Base-by-base conservation (phyloP, 2,113 vertebrate genomes). In the Carassius gibelio region DNA sequence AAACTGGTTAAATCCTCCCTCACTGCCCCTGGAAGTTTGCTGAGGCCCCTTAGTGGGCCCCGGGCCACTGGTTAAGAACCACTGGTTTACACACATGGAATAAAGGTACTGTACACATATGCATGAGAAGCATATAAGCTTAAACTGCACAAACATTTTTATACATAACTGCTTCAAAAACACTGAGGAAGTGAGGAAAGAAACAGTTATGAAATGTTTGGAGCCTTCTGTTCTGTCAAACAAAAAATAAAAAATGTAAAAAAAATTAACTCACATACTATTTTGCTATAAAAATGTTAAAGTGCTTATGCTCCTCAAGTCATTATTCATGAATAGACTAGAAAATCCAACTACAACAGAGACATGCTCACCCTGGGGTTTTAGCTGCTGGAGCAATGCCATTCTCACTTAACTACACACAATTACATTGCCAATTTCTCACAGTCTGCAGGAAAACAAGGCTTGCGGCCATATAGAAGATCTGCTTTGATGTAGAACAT, bases 281-380 rank as follows among this genome's bases (percentile, higher is more conserved):
- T 59, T 82, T 82, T 57, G 66, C 81, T 57, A 55, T 82, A 57
- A 82, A 82, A 42, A 55, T 52, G 57, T 64, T 77, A 55, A 79
- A 80, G 84, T 57, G 50, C 64, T 71, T 69, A 57, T 71, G 8
- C 84, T 59, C 68, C 64, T 85, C 84, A 71, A 69, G 75, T 80
- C 84, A 55, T 85, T 79, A 79, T 85, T 85, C 71, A 77, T 79
- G 84, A 79, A 79, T 80, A 79, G 64, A 68, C 45, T 45, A 71
- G 64, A 79, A 48, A 38, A 79, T 79, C 38, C 71, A 59, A 79
- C 62, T 42, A 59, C 61, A 85, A 30, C 9, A 7, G 48, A 71
- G 84, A 71, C 75, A 48, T 80, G 21, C 36, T 77, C 50, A 79
- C 84, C 75, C 62, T 57, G 62, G 71, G 83, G 77, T 76, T 81